Evolutionary conservation across 2,113 vertebrate species (phyloP).

Genomic region (Arvicanthis niloticus): DNA sequence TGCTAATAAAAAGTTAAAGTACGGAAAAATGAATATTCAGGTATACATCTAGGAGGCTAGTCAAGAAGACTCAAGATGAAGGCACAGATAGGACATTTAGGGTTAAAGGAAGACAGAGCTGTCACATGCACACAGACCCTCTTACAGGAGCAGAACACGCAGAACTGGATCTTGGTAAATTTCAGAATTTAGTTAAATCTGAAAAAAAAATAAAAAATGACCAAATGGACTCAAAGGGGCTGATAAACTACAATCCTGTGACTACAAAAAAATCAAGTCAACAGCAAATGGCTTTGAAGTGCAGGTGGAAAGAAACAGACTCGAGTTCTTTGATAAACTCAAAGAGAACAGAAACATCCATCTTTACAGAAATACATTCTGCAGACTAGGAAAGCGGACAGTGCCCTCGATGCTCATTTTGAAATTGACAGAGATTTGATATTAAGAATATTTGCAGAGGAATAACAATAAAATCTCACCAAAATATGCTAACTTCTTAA

Average conservation of each 20-base stretch:
- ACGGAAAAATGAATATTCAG: background rate
- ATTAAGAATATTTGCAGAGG: background rate
- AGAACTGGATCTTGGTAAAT: background rate
- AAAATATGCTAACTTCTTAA: background rate
- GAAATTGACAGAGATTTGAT: background rate
- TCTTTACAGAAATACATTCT: background rate
- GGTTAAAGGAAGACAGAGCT: background rate
- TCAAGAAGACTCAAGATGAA: conserved; percentile 24
- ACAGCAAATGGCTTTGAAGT: background rate
- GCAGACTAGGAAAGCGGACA: background rate
- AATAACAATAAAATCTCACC: background rate
- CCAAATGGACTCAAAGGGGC: background rate
- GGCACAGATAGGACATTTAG: background rate
- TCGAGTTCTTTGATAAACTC: background rate
- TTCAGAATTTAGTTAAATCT: conserved; percentile 6
- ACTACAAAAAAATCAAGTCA: background rate
- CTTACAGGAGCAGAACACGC: background rate
- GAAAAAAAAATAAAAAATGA: background rate
- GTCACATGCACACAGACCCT: background rate
- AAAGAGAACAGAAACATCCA: background rate
- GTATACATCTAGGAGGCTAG: background rate
- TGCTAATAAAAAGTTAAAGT: background rate
- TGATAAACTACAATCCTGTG: background rate
- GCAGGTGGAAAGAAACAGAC: background rate
- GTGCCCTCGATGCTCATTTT: background rate